These are phyloP conservation scores for Psylliodes chrysocephalus DNA, from an alignment of 2,888 invertebrate genomes.

Conservation along the genomic window DNA sequence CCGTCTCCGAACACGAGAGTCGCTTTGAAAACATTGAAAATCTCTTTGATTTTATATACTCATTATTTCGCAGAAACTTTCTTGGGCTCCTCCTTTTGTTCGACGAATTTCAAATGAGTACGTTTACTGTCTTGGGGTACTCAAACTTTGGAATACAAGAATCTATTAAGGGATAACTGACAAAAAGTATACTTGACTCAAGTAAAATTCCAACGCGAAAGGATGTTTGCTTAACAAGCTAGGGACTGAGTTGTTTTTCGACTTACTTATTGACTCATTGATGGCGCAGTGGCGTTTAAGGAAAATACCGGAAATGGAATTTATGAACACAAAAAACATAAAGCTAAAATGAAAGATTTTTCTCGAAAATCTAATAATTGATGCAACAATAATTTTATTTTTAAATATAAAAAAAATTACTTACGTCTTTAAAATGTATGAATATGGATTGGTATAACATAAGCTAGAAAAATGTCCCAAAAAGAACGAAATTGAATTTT, in stretches of 20 bases:
- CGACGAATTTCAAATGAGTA: conserved; percentile 16
- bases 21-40: conserved; percentile 10
- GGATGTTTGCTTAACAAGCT: conserved; percentile 21
- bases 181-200: conserved; percentile 26
- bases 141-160: conserved; percentile 25
- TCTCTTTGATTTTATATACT: conserved; percentile 20
- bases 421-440: no score
- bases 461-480: no score
- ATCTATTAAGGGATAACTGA: conserved; percentile 27
- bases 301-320: no score
- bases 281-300: neutral
- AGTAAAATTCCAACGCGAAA: conserved; percentile 20
- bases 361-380: no score
- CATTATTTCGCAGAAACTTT: conserved; percentile 20
- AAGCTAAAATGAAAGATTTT: no score
- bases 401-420: no score
- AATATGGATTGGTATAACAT: no score
- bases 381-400: no score
- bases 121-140: conserved; percentile 12
- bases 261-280: conserved; percentile 13
- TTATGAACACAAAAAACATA: no score
- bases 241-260: conserved; percentile 12
- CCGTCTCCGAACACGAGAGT: neutral
- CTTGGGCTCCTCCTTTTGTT: conserved; percentile 3
- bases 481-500: no score